These are phyloP conservation scores for Muschampia plurimacula DNA, from an alignment of 2,888 invertebrate genomes.

Conservation along the genomic window DNA sequence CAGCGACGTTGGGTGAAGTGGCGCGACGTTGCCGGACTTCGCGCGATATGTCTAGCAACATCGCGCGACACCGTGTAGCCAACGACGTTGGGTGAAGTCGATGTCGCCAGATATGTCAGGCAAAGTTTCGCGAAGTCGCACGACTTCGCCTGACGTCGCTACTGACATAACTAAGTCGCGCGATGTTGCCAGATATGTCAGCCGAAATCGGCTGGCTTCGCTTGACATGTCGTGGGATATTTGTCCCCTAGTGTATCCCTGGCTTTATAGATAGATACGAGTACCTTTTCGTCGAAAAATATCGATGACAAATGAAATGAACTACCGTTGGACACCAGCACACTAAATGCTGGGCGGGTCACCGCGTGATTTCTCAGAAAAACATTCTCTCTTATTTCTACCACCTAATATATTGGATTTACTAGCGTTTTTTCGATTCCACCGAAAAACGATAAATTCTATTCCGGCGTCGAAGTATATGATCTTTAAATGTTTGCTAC, in stretches of 20 bases:
- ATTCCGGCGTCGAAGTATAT: slow-evolving; percentile 47
- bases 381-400: slow-evolving; percentile 71
- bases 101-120: too few relatives aligned
- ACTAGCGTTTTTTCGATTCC: slow-evolving; percentile 53
- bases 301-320: slow-evolving; percentile 45
- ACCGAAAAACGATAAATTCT: slow-evolving; percentile 55
- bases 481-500: slow-evolving; percentile 56
- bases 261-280: background rate
- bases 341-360: slow-evolving; percentile 47
- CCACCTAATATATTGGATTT: slow-evolving; percentile 68
- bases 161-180: too few relatives aligned
- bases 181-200: too few relatives aligned
- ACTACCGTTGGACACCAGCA: slow-evolving; percentile 23
- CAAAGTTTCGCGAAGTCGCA: too few relatives aligned
- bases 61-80: too few relatives aligned
- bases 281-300: slow-evolving; percentile 30
- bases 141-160: too few relatives aligned
- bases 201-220: too few relatives aligned
- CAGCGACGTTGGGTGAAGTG: too few relatives aligned
- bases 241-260: background rate
- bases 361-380: slow-evolving; percentile 70
- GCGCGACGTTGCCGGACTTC: too few relatives aligned
- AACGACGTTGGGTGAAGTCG: too few relatives aligned
- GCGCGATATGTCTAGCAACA: too few relatives aligned
- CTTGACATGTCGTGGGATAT: too few relatives aligned